A percentile compares a stretch with the other conserved stretches of the same genome.
Conservation (phyloP, 2,797 vertebrate species). For the Heteromormyrus szaboi region DNA sequence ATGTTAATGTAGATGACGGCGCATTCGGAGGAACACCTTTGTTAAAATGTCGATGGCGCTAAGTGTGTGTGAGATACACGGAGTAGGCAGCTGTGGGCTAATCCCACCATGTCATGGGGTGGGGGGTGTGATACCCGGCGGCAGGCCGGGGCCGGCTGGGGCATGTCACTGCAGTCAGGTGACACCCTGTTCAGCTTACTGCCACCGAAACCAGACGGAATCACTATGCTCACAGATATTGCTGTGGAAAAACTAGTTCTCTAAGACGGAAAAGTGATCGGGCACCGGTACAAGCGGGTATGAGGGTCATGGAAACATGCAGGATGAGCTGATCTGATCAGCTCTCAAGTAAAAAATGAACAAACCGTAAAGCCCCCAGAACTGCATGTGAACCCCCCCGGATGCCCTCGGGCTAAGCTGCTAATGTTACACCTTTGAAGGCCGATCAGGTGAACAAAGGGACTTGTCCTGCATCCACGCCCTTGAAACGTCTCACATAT, state of each 20-base stretch:
- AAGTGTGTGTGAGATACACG: not conserved
- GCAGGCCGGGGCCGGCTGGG: not conserved
- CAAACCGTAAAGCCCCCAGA: not conserved
- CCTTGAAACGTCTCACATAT: not conserved
- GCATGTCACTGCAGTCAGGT: not conserved
- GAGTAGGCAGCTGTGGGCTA: not conserved
- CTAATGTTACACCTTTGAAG: not conserved
- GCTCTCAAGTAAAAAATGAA: not conserved
- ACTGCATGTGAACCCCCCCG: not conserved
- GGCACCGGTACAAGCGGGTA: not conserved
- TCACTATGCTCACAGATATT: not conserved
- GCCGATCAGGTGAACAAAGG: not conserved
- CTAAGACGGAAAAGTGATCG: not conserved
- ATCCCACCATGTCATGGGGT: not conserved
- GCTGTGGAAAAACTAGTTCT: not conserved
- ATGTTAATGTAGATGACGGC: not conserved
- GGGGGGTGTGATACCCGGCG: not conserved
- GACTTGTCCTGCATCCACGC: not conserved
- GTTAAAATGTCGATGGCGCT: not conserved
- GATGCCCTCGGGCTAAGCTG: not conserved
- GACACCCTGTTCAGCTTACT: not conserved
- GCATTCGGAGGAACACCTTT: not conserved
- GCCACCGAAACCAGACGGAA: not conserved
- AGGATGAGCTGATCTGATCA: not conserved
- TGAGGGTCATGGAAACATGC: not conserved